A percentile compares a stretch with the other conserved stretches of the same genome.
Evolutionary conservation across 1,140 invertebrate genomes (phyloP).

Genomic region (Tribolium castaneum): DNA sequence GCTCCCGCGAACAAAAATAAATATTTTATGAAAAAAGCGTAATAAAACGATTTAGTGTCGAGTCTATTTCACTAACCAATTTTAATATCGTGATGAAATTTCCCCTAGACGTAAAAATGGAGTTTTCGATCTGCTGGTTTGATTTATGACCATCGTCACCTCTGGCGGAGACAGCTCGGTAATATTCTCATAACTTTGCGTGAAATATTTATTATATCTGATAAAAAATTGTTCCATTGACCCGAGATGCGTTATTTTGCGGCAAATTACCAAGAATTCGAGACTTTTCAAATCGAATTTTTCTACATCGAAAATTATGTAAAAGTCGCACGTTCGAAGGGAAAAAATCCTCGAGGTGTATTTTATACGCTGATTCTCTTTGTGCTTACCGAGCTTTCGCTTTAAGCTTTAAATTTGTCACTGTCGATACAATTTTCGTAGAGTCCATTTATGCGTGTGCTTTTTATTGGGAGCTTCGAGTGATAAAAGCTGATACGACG

Average conservation of each 20-base stretch:
- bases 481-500: not conserved
- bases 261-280: too few relatives aligned
- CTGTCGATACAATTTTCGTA: slow-evolving; percentile 22
- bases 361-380: slow-evolving; percentile 11
- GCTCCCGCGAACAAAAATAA: not conserved
- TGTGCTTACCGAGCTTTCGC: slow-evolving; percentile 10
- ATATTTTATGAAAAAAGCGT: not conserved
- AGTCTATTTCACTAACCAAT: not conserved
- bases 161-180: not conserved
- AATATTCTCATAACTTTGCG: slow-evolving; percentile 1
- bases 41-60: not conserved
- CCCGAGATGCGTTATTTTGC: not conserved
- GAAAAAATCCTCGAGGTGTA: not conserved
- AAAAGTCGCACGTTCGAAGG: not conserved
- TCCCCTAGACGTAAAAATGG: not conserved
- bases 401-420: slow-evolving; percentile 13
- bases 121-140: not conserved
- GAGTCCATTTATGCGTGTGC: slow-evolving; percentile 4
- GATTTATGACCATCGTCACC: slow-evolving; percentile 3
- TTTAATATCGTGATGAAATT: not conserved
- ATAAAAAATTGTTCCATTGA: not conserved
- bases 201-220: slow-evolving; percentile 22
- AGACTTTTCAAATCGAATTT: not conserved
- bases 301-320: not conserved
- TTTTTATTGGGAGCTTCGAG: slow-evolving; percentile 4